A percentile compares a stretch with the other conserved stretches of the same genome.
phyloP scores from a whole-genome alignment of 2,888 invertebrate genomes.

The Orthonychiurus folsomi region DNA sequence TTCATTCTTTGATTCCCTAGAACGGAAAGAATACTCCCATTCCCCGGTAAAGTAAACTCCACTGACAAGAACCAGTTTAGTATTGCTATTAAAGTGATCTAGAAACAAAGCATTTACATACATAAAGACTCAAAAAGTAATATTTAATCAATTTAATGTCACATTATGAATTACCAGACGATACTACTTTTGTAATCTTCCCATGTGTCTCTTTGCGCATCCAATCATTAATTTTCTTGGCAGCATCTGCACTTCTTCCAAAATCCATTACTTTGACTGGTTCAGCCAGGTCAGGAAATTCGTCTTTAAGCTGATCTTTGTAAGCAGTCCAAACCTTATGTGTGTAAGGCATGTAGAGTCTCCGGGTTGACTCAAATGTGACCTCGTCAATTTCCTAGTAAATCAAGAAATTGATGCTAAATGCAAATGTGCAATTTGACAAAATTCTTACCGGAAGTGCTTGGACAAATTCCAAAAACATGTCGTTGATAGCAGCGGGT shows the following conservation, averaged over 20 bases:
- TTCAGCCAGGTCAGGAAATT: background rate
- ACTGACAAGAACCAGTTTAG: background rate
- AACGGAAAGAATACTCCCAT: background rate
- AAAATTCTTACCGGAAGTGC: background rate
- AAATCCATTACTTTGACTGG: background rate
- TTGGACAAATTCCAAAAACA: background rate
- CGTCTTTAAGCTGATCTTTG: background rate
- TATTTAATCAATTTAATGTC: background rate
- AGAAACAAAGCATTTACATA: too few species aligned
- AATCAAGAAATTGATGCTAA: background rate
- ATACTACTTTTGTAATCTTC: background rate
- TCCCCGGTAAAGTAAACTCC: constrained; percentile 2
- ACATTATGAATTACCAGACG: background rate
- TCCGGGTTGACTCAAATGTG: background rate
- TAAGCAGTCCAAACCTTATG: background rate
- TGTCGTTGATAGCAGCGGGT: background rate
- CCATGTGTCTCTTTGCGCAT: background rate
- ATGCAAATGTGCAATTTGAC: background rate
- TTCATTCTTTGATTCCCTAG: background rate
- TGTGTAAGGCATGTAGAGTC: background rate
- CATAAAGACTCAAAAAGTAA: too few species aligned
- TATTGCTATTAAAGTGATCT: background rate
- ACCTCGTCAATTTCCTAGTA: background rate
- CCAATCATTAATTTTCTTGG: constrained; percentile 5
- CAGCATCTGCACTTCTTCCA: background rate